Evolutionary conservation across 2,888 invertebrate genomes (phyloP), one percentile per base, ranked within the genome.

Genomic region (Fabriciana adippe): DNA sequence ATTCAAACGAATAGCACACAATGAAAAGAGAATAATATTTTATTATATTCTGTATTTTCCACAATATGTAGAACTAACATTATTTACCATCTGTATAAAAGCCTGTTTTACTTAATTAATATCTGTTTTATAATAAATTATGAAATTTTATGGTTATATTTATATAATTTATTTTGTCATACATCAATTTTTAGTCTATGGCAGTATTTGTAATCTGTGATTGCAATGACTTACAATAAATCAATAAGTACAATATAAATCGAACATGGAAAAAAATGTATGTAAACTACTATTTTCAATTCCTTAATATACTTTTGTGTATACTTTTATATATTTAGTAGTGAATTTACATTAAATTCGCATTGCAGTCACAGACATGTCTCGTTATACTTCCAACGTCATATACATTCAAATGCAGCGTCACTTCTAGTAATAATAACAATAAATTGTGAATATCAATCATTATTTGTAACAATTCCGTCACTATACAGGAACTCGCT

Each of bases 231-330:
- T 48, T 59, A 59, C 8, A 47, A 45, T 59, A 48, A n/a, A n/a
- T 59, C n/a, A 15, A 59, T 26, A 47, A 26, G 53, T 51, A n/a
- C 21, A 26, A 21, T n/a, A 59, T 47, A 35, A 57, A 47, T n/a
- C 11, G 5, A 11, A 59, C 47, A 47, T 57, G 47, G 48, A 16
- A 6, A 48, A n/a, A 59, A 14, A 26, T 47, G 11, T 11, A 48
- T 41, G 47, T 13, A 59, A 26, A 26, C 26, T 57, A 57, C 47
- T 48, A 48, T 13, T 47, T 59, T 59, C 64, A 64, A 64, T 57
- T 57, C 21, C 64, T 63, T 63, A 41, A 57, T 26, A 64, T 50
- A 51, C 11, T 64, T 57, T 41, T 3, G 47, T 56, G 15, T 51
- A 31, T 35, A 61, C n/a, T 51, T 31, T 11, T 35, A 56, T 57